Percentiles rank a stretch among this genome's conserved stretches.
phyloP scores from a whole-genome alignment of 2,797 vertebrate species.

The Rhinogobio ventralis region DNA sequence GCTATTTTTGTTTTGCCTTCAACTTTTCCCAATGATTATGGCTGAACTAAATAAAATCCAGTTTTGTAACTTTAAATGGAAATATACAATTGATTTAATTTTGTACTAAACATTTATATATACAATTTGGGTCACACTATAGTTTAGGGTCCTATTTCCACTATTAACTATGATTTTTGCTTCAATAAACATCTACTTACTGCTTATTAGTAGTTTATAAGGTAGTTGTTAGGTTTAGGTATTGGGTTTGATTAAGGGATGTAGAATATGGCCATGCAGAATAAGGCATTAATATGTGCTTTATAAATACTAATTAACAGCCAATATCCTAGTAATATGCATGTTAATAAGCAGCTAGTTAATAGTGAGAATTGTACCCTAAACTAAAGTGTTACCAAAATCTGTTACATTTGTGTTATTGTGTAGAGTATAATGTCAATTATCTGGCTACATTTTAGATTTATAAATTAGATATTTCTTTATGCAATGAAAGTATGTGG shows the following conservation, averaged over 20 bases:
- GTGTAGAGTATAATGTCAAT: neutral
- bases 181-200: neutral
- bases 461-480: neutral
- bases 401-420: too few species aligned
- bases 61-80: neutral
- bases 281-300: neutral
- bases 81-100: constrained; percentile 6
- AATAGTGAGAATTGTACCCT: neutral
- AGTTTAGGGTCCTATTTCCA: neutral
- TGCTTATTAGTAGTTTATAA: neutral
- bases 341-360: neutral
- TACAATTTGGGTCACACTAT: neutral
- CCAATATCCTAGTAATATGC: neutral
- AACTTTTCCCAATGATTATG: constrained; percentile 61
- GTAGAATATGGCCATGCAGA: neutral
- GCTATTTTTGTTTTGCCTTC: constrained; percentile 62
- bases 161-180: neutral
- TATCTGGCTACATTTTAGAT: neutral
- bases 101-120: neutral
- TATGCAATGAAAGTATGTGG: neutral
- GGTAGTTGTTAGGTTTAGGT: neutral
- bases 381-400: neutral
- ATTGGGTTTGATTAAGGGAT: neutral
- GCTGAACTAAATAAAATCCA: constrained; percentile 43
- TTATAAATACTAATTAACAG: neutral